phyloP scores from a whole-genome alignment of 1,140 invertebrate genomes.

The Drosophila lacertosa region DNA sequence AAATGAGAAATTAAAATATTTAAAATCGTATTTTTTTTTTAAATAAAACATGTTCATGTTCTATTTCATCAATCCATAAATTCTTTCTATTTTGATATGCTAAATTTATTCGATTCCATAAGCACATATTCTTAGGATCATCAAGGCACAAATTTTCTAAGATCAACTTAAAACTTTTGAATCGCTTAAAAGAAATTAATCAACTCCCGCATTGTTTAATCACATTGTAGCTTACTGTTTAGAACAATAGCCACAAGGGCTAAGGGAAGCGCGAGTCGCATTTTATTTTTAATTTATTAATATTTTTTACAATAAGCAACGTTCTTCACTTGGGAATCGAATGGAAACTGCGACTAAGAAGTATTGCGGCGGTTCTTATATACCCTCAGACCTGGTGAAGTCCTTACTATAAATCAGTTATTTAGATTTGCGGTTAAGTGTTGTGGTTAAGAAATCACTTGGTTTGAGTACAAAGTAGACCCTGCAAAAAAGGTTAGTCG shows the following conservation, averaged over 20 bases:
- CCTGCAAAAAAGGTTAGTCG: background rate
- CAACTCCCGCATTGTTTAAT: background rate
- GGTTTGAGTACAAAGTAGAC: background rate
- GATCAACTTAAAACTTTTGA: too few species aligned
- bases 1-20: too few species aligned
- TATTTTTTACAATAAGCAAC: background rate
- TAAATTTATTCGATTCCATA: too few species aligned
- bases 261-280: background rate
- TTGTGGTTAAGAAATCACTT: background rate
- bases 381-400: background rate
- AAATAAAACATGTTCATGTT: too few species aligned
- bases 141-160: too few species aligned
- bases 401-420: background rate
- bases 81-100: too few species aligned
- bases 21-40: too few species aligned
- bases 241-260: conserved; percentile 8
- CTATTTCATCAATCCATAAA: too few species aligned
- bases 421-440: background rate
- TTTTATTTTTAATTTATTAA: background rate
- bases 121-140: too few species aligned
- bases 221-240: conserved; percentile 1
- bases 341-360: background rate
- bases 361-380: background rate
- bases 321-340: background rate
- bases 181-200: too few species aligned